Base-by-base conservation (phyloP, 2,888 invertebrate genomes). In the Cephus runcator region DNA sequence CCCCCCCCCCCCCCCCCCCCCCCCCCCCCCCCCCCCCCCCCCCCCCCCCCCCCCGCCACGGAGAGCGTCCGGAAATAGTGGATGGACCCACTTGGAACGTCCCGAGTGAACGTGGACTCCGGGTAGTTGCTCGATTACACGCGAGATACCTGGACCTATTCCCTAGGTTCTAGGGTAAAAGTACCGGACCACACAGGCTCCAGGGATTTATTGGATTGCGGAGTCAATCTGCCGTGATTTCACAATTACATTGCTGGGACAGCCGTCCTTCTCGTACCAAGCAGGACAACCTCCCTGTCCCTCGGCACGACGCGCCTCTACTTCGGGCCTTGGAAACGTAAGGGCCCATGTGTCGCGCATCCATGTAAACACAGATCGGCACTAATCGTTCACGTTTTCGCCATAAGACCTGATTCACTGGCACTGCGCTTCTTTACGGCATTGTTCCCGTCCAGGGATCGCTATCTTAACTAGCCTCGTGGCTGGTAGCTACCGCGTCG, bases 351-450 rank as follows among this genome's bases (percentile, higher is more conserved):
- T 84, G 77, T 81, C 77, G 81, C 76, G 81, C 81, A 79, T 81
- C 82, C 85, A 81, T 87, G 88, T 89, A 88, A 88, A 90, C 89
- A 88, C 86, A 85, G 87, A 85, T 87, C 85, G 86, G 83, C 88
- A 84, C 90, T 90, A 90, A 90, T 90, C 90, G 90, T 90, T 90
- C 90, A 90, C 90, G 90, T 90, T 90, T 90, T 90, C 87, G 89
- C 90, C 89, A 90, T 90, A 90, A 90, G 86, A 83, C 82, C 86
- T 87, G 89, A 88, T 88, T 89, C 89, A 87, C 85, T 83, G 83
- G 81, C 85, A 84, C 83, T 85, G 84, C 83, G 86, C 87, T 88
- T 89, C 88, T 90, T 90, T 90, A 88, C 87, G 87, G 87, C 87
- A 89, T 90, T 90, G 90, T 90, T 89, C 88, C 85, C 83, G 85